Percentiles rank a stretch among this genome's conserved stretches.
Evolutionary conservation across 2,797 vertebrate genomes (phyloP).

Genomic region (Carcharodon carcharias): DNA sequence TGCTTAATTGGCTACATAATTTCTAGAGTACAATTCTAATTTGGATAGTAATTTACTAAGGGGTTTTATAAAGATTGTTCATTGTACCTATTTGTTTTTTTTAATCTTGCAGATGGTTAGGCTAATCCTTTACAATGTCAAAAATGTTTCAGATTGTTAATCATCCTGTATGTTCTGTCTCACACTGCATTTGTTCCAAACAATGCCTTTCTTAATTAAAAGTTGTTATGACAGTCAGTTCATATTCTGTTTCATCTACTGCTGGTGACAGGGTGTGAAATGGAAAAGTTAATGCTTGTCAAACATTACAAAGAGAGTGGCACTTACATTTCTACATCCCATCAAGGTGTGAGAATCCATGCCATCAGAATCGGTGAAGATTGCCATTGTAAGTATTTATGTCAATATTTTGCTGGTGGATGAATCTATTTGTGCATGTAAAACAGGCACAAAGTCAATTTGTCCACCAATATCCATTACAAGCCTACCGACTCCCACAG

Average conservation of each 20-base stretch:
- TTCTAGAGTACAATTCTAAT: slow-evolving; percentile 7
- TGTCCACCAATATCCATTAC: too few relatives aligned
- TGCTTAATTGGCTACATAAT: not conserved
- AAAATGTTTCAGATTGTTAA: slow-evolving; percentile 18
- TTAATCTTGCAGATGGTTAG: not conserved
- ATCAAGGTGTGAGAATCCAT: not conserved
- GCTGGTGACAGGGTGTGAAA: slow-evolving; percentile 24
- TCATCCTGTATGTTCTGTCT: not conserved
- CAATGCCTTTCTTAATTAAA: slow-evolving; percentile 12
- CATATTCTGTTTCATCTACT: not conserved
- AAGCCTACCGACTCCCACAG: too few relatives aligned
- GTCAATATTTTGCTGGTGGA: not conserved
- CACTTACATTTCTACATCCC: not conserved
- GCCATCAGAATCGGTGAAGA: not conserved
- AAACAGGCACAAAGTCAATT: not conserved
- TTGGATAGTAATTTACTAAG: slow-evolving; percentile 13
- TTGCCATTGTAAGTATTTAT: not conserved
- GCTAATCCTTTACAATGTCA: not conserved
- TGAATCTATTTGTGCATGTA: not conserved
- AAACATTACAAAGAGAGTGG: not conserved
- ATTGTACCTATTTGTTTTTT: not conserved
- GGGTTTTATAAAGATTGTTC: not conserved
- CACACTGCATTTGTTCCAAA: not conserved
- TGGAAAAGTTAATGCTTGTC: slow-evolving; percentile 3
- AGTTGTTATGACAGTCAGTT: not conserved